Percentiles rank a stretch among this genome's conserved stretches.
phyloP scores from a whole-genome alignment of 2,888 invertebrate genomes.

The Belgica antarctica region DNA sequence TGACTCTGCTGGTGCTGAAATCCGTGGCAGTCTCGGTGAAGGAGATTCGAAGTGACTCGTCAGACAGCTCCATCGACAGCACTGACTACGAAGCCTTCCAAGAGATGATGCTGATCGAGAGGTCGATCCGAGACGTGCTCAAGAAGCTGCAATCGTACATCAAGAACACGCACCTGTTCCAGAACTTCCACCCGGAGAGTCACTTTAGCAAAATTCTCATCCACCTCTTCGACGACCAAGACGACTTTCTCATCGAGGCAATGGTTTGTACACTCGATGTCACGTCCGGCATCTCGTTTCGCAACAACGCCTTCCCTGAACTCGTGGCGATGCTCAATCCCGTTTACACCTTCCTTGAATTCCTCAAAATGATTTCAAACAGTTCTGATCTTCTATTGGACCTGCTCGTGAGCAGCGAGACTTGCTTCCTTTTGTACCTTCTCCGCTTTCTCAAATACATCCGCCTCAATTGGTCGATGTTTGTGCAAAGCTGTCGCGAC shows the following conservation, averaged over 20 bases:
- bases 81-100: conserved; percentile 83
- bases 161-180: conserved; percentile 70
- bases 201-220: conserved; percentile 85
- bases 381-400: conserved; percentile 79
- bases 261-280: conserved; percentile 90
- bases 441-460: conserved; percentile 81
- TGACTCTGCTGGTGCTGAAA: conserved; percentile 82
- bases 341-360: conserved; percentile 81
- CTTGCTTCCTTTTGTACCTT: conserved; percentile 82
- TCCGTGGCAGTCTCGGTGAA: conserved; percentile 87
- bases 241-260: conserved; percentile 85
- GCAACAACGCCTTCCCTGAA: conserved; percentile 77
- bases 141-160: conserved; percentile 79
- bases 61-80: conserved; percentile 78
- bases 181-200: conserved; percentile 86
- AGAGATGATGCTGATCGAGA: conserved; percentile 83
- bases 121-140: conserved; percentile 79
- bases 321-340: conserved; percentile 80
- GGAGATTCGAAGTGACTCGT: conserved; percentile 81
- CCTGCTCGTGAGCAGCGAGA: conserved; percentile 84
- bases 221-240: conserved; percentile 84
- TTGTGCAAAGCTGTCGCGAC: conserved; percentile 72
- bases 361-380: conserved; percentile 77
- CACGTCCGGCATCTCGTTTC: conserved; percentile 78
- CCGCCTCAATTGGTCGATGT: conserved; percentile 78